Base-by-base conservation (phyloP, 2,113 vertebrate genomes). In the Upupa epops region DNA sequence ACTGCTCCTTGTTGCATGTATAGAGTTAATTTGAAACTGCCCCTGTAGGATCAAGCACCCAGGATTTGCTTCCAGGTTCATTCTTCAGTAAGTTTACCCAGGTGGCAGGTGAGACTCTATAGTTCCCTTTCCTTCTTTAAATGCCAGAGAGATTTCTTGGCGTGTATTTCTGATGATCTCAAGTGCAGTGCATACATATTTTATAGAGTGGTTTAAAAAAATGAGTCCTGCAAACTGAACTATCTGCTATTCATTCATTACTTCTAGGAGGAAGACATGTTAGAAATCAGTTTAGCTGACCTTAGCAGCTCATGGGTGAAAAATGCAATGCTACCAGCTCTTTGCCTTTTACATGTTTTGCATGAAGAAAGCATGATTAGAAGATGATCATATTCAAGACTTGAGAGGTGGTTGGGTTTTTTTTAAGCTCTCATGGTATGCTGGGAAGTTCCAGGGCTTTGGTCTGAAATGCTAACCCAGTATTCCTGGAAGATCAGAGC, bases 401-500 rank as follows among this genome's bases (percentile, higher is more conserved):
- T 55, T 69, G 36, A 73, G 54, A 5, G 2, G 51, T 42, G 46
- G 16, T 49, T 84, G 49, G n/a, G n/a, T n/a, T n/a, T 24, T 64
- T 84, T 88, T 69, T 29, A 31, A 49, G 22, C 64, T 31, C 60
- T 60, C 0, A 1, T 65, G 55, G 66, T 55, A 63, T 48, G 42
- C 49, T 79, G 63, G 58, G 49, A 95, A 92, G 74, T 4, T 7
- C 70, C 70, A 82, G 59, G 36, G 61, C 61, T 45, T 31, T 61
- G 40, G 25, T 69, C 63, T 94, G 93, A 93, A 94, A 96, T 83
- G 93, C 82, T 93, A 70, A 82, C 61, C 73, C 55, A 70, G 37
- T 92, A 92, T 93, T 91, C 87, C 75, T 92, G 63, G 93, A 94
- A 96, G 51, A 93, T 96, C 86, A 93, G 66, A 92, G 51, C 19